phyloP scores from a whole-genome alignment of 2,888 invertebrate genomes.

The Polia nebulosa region DNA sequence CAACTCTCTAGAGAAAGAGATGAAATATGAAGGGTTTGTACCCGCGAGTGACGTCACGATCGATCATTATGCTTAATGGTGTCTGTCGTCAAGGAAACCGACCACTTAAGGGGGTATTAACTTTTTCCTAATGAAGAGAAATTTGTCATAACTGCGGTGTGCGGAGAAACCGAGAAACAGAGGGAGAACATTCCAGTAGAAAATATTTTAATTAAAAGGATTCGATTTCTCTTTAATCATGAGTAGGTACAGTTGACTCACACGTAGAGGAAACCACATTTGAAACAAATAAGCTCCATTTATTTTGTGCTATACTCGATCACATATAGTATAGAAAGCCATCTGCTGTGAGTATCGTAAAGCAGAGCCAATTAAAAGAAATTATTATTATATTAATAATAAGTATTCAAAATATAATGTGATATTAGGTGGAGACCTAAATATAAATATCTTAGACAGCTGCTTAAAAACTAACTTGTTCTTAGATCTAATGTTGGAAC shows the following conservation, averaged over 20 bases:
- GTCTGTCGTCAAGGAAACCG: conserved; percentile 42
- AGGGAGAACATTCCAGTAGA: neutral
- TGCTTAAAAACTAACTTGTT: no score
- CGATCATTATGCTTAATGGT: conserved; percentile 37
- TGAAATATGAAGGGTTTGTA: conserved; percentile 11
- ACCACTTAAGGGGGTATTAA: conserved; percentile 61
- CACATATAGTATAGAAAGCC: neutral
- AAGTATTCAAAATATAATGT: no score
- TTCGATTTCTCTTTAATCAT: neutral
- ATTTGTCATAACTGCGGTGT: conserved; percentile 35
- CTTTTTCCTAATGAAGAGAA: conserved; percentile 51
- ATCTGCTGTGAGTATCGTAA: neutral
- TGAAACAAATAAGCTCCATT: neutral
- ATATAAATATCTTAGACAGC: no score
- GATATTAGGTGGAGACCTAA: no score
- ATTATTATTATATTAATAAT: no score
- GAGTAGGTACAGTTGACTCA: neutral
- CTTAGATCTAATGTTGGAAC: no score
- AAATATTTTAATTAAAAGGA: conserved; percentile 11
- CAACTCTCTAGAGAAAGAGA: neutral
- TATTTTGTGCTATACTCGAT: neutral
- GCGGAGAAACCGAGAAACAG: neutral
- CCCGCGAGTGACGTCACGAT: conserved; percentile 10
- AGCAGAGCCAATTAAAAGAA: no score
- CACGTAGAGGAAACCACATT: neutral